Evolutionary conservation across 2,113 vertebrate species (phyloP).

Genomic region (Melanotaenia duboulayi): DNA sequence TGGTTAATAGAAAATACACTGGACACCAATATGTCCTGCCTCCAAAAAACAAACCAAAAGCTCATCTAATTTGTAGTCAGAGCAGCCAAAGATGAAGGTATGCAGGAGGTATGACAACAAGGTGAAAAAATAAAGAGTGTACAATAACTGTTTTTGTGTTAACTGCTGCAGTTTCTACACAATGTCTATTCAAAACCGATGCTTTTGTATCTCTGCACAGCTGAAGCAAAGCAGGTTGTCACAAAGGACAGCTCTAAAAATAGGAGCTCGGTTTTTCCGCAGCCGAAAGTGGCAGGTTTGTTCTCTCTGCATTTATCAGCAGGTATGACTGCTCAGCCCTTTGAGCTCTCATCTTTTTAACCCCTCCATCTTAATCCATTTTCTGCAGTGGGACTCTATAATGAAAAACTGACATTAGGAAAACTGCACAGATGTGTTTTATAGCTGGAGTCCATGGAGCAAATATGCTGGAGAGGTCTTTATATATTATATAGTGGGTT

Average conservation of each 20-base stretch:
- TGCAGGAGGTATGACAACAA: not conserved
- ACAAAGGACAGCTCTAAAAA: constrained; percentile 82
- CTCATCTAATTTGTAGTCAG: not conserved
- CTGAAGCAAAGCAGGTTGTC: constrained; percentile 71
- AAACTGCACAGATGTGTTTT: not conserved
- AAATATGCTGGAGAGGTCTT: not conserved
- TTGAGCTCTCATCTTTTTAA: constrained; percentile 46
- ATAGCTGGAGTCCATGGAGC: not conserved
- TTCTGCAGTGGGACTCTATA: not conserved
- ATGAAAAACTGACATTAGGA: not conserved
- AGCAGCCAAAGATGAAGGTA: constrained; percentile 8
- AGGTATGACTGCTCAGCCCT: constrained; percentile 45
- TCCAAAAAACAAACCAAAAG: not conserved
- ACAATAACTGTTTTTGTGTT: constrained; percentile 23
- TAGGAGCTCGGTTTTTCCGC: constrained; percentile 72
- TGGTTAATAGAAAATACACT: no score
- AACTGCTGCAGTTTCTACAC: constrained; percentile 26
- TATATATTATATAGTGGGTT: not conserved
- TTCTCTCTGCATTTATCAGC: constrained; percentile 48
- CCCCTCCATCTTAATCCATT: constrained; percentile 19
- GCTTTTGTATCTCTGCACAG: constrained; percentile 64
- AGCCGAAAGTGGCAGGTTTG: constrained; percentile 74
- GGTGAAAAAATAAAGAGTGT: not conserved
- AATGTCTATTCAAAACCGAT: constrained; percentile 35
- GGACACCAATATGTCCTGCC: no score